Percentiles rank a stretch among this genome's conserved stretches.
phyloP scores from a whole-genome alignment of 2,888 invertebrate species.

The Siphlonurus alternatus region DNA sequence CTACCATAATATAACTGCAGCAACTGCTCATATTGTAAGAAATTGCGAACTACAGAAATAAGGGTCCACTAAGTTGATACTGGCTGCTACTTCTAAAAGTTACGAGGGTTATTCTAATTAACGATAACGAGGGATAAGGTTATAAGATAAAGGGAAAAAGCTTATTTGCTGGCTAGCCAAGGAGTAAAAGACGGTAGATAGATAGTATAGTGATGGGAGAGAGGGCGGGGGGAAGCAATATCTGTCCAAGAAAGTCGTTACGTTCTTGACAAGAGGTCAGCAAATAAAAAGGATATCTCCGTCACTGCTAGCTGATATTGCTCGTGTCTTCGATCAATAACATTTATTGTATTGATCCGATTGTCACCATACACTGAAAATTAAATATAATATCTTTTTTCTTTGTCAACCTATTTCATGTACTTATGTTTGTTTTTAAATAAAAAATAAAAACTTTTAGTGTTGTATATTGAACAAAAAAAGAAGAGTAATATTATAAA shows the following conservation, averaged over 20 bases:
- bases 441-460: neutral
- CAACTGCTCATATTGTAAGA: neutral
- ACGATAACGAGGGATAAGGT: constrained; percentile 4
- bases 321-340: neutral
- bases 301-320: neutral
- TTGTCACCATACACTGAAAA: neutral
- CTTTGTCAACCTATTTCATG: too few species aligned
- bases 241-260: neutral
- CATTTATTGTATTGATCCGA: neutral
- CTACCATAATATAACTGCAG: too few species aligned
- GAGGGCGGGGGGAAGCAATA: neutral
- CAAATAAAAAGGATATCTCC: constrained; percentile 3
- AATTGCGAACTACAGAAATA: neutral
- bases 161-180: neutral
- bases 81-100: neutral
- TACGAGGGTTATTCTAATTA: constrained; percentile 3
- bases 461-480: neutral
- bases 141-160: neutral
- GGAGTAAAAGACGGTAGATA: neutral
- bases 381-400: too few species aligned
- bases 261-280: constrained; percentile 4
- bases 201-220: neutral
- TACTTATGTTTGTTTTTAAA: too few species aligned
- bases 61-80: neutral
- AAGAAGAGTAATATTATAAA: neutral